Evolutionary conservation across 1,140 invertebrate species (phyloP).

Genomic region (Nasonia longicornis): DNA sequence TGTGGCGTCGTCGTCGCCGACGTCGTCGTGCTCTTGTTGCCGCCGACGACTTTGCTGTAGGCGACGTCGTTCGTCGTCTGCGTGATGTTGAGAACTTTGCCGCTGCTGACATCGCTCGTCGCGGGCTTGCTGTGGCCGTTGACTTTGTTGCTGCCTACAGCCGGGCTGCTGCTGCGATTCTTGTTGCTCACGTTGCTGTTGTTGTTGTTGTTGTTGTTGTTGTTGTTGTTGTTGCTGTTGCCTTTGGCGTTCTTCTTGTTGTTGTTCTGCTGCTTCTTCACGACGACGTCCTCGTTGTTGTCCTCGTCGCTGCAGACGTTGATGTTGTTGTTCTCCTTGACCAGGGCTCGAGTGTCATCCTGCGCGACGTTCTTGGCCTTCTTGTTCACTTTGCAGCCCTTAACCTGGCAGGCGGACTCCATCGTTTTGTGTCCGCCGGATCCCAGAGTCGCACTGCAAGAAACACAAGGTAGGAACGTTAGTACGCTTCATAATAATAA

Average conservation of each 20-base stretch:
- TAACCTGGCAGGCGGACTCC: conserved; percentile 65
- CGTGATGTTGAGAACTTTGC: neutral
- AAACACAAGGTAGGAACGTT: conserved; percentile 41
- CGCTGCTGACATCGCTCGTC: neutral
- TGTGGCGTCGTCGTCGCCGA: neutral
- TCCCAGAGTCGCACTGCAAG: conserved; percentile 68
- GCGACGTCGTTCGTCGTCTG: neutral
- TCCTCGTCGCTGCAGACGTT: conserved; percentile 26
- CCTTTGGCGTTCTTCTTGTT: neutral
- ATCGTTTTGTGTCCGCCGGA: conserved; percentile 62
- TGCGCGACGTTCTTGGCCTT: conserved; percentile 22
- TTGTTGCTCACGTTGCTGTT: neutral
- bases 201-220: conserved; percentile 4
- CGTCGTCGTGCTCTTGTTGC: conserved; percentile 1
- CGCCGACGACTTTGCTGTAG: conserved; percentile 35
- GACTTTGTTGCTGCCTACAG: neutral
- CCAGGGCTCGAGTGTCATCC: conserved; percentile 14
- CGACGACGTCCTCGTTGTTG: conserved; percentile 7
- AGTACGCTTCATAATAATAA: neutral
- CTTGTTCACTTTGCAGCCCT: conserved; percentile 45
- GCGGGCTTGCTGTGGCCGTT: neutral
- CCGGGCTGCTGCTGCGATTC: neutral
- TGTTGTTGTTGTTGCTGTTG: neutral
- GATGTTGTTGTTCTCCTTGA: conserved; percentile 30
- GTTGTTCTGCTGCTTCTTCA: neutral